phyloP scores from a whole-genome alignment of 2,113 vertebrate species.

The Xenopus borealis region DNA sequence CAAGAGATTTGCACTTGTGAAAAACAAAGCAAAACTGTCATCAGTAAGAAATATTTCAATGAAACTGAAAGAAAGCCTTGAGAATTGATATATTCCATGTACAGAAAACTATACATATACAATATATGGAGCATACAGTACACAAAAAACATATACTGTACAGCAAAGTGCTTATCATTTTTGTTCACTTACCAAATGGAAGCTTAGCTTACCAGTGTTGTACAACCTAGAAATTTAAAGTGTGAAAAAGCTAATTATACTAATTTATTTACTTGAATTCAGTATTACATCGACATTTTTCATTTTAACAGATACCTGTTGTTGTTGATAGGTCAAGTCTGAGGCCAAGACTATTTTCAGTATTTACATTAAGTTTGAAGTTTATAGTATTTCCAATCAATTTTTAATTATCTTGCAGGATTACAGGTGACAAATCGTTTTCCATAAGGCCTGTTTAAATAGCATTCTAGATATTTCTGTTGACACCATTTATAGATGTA shows the following conservation, averaged over 20 bases:
- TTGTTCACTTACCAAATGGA: no score
- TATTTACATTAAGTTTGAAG: background rate
- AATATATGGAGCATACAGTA: no score
- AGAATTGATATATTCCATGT: no score
- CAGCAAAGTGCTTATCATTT: no score
- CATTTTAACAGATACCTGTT: background rate
- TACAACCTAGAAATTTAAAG: no score
- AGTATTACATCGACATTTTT: background rate
- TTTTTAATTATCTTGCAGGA: slow-evolving; percentile 5
- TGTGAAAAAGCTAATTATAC: background rate
- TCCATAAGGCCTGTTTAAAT: background rate
- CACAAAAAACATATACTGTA: no score
- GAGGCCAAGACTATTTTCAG: slow-evolving; percentile 1
- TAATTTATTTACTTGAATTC: background rate
- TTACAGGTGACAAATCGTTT: background rate
- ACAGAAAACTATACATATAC: no score
- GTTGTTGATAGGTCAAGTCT: background rate
- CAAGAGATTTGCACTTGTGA: no score
- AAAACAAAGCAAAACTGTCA: no score
- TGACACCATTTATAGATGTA: background rate
- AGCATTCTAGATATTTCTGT: background rate
- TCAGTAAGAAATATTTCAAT: no score
- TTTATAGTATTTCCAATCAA: background rate
- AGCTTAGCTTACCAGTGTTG: no score
- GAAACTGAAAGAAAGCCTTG: no score